Base-by-base conservation (phyloP, 2,113 vertebrate genomes). In the Phaethon lepturus region DNA sequence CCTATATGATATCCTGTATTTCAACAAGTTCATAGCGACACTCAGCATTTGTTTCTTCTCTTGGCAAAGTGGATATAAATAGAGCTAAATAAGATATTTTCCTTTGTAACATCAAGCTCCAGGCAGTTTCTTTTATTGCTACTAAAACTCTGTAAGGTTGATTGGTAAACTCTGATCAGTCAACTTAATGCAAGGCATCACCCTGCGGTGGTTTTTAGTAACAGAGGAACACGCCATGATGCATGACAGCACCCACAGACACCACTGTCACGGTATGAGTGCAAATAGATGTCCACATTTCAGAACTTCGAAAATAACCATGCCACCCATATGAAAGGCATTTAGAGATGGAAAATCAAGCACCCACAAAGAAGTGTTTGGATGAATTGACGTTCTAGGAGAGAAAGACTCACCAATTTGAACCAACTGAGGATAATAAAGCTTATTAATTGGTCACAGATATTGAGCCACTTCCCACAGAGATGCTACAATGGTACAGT, bases 251-350 rank as follows among this genome's bases (percentile, higher is more conserved):
- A 59, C 56, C 31, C 31, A 40, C 29, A 64, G 40, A 42, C 19
- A 31, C 11, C 31, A 11, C 7, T 47, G 60, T 22, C 29, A 68
- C 1, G 1, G 10, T 47, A 26, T 24, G 38, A 0, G 0, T n/a
- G 64, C 78, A 79, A 77, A 66, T 11, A 8, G 26, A 14, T 25
- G 55, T 31, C n/a, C 50, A 47, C 68, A 93, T 50, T 15, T 69
- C 47, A 53, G n/a, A 25, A 59, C 69, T 69, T 86, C 88, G 66
- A 42, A 71, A 88, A 84, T 50, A 83, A 53, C 52, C 1, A 0
- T 29, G 50, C 16, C 42, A 55, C 20, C 63, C 35, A 12, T 38
- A 80, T 16, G 11, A 74, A 89, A 85, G 60, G 29, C n/a, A 60
- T 53, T 84, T 55, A 87, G 35, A 85, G 44, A 59, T 28, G 20